Percentiles rank a stretch among this genome's conserved stretches.
Conservation (phyloP, 2,113 vertebrate genomes). For the Variabilichromis moorii region DNA sequence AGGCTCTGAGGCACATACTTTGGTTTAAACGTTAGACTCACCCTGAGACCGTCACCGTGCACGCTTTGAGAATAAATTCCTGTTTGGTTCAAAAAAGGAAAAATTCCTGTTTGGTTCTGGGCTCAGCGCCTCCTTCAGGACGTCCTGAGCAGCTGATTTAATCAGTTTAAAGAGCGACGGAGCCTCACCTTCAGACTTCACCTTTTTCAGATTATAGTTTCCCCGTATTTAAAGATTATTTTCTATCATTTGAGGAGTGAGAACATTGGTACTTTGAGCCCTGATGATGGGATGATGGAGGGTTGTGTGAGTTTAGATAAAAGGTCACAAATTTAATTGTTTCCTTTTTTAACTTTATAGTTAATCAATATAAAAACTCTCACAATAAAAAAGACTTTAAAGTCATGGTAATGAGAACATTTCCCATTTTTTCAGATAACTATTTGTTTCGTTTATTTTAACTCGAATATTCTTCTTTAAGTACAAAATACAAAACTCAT, state of each 20-base stretch:
- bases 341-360: not conserved
- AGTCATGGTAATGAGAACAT: not conserved
- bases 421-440: not conserved
- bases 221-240: not conserved
- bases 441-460: not conserved
- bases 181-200: not conserved
- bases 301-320: not conserved
- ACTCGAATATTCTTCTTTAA: not conserved
- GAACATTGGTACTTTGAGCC: not conserved
- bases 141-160: not conserved
- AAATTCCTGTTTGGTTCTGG: not conserved
- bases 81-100: not conserved
- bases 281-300: not conserved
- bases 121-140: not conserved
- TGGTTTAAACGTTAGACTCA: not conserved
- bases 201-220: not conserved
- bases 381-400: not conserved
- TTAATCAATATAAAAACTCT: not conserved
- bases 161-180: not conserved
- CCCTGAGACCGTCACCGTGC: not conserved
- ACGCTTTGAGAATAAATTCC: not conserved
- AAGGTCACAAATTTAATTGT: not conserved
- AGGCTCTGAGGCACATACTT: not conserved
- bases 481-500: not conserved
- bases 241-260: not conserved